Base-by-base conservation (phyloP, 2,888 invertebrate species). In the Dexiosoma caninum region DNA sequence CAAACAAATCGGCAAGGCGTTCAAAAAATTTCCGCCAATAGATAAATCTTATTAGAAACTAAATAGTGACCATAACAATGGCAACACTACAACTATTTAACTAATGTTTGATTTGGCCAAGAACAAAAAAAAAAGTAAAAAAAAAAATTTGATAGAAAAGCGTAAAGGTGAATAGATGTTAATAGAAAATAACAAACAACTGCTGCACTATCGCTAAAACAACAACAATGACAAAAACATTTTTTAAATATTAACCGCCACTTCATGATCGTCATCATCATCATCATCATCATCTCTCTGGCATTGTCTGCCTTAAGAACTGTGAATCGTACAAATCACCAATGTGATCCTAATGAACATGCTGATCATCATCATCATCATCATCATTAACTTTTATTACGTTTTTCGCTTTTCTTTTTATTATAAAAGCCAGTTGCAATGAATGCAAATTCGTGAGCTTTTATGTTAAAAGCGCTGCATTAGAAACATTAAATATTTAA, bases 1-100 rank as follows among this genome's bases (percentile, higher is more conserved):
- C 19, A 46, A 21, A 42, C 10, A 42, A 67, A 62, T 67, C 69
- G 69, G 60, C 57, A 51, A 72, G 72, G 77, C 77, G 64, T 81
- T 77, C 62, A 69, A 27, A 72, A 69, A 72, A 62, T 81, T 30
- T 81, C 77, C 57, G 2, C 72, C 55, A 81, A 81, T 62, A 62
- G 77, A 81, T 81, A 81, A 81, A 81, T 81, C 81, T 81, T 81
- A 77, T 81, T 81, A 81, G 53, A 81, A 81, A 77, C 72, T 77
- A 77, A 81, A 70, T 64, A 72, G 62, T 77, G 72, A 62, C 67
- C 67, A 80, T 60, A 80, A 75, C 75, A 80, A 75, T 74, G 71
- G 72, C 72, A 62, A 57, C 53, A 78, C 64, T 42, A 44, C 51
- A 71, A 59, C 57, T 19, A 72, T 69, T 76, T 76, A 77, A 53